A percentile compares a stretch with the other conserved stretches of the same genome.
Conservation (phyloP, 2,888 invertebrate genomes). For the Diarsia brunnea region DNA sequence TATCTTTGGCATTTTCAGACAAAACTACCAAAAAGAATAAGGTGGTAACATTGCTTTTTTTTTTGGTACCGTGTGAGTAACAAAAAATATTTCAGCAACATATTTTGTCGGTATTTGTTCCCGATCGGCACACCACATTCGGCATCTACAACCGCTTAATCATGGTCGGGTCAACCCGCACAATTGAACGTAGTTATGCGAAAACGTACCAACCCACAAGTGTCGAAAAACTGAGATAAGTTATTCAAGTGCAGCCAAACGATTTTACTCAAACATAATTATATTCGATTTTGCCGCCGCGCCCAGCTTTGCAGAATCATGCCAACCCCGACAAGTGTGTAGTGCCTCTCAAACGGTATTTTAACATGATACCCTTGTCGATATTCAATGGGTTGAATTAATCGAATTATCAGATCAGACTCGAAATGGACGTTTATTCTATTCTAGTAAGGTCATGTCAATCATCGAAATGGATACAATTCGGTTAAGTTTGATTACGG, state of each 20-base stretch:
- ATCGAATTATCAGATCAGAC: neutral
- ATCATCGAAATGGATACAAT: neutral
- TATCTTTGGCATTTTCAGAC: neutral
- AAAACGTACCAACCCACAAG: neutral
- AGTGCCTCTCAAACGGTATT: neutral
- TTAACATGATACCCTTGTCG: constrained; percentile 1
- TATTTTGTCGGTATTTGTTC: neutral
- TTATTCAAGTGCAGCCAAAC: neutral
- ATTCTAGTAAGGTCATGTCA: constrained; percentile 1
- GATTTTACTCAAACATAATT: neutral
- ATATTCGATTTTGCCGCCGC: neutral
- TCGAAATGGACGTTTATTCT: neutral
- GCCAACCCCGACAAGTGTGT: neutral
- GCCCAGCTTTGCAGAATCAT: neutral
- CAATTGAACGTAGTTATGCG: neutral
- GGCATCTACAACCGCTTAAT: neutral
- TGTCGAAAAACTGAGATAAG: neutral
- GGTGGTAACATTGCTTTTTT: neutral
- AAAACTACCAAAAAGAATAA: neutral
- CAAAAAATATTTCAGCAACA: too few species aligned
- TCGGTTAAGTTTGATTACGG: neutral
- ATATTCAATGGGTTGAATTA: constrained; percentile 5
- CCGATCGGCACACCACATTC: neutral
- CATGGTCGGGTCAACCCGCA: neutral
- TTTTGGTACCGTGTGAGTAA: too few species aligned